Evolutionary conservation across 2,888 invertebrate genomes (phyloP).

Genomic region (Stegana nigrithorax): DNA sequence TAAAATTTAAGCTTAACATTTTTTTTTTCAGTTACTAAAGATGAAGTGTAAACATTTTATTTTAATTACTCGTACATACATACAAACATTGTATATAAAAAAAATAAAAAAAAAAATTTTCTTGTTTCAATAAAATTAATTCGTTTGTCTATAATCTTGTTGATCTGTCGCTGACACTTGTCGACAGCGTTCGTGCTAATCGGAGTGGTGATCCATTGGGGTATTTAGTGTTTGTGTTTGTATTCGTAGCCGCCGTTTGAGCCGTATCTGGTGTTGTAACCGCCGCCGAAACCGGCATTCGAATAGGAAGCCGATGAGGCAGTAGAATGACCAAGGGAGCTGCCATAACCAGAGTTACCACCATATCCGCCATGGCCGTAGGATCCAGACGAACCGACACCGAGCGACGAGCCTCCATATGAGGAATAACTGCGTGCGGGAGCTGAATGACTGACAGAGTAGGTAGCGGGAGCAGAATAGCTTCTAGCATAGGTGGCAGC

Average conservation of each 20-base stretch:
- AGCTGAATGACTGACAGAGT: neutral
- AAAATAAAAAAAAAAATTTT: conserved; percentile 19
- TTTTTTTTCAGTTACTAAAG: too few species aligned
- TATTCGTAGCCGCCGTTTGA: conserved; percentile 55
- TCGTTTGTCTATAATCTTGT: too few species aligned
- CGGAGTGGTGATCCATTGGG: conserved; percentile 11
- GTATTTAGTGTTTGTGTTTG: conserved; percentile 37
- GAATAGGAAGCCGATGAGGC: conserved; percentile 6
- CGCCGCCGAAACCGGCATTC: conserved; percentile 14
- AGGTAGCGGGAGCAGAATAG: conserved; percentile 22
- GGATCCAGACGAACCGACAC: conserved; percentile 18
- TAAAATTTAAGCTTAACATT: neutral
- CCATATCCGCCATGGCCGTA: conserved; percentile 6
- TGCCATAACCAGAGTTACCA: too few species aligned
- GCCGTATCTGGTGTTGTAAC: conserved; percentile 43
- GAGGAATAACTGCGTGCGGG: neutral
- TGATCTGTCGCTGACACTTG: conserved; percentile 1
- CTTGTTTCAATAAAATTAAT: too few species aligned
- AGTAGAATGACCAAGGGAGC: neutral
- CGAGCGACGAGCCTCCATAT: neutral
- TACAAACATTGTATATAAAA: conserved; percentile 24
- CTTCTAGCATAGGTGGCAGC: conserved; percentile 20
- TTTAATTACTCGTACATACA: too few species aligned
- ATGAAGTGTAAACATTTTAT: too few species aligned
- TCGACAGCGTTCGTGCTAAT: neutral